Percentiles rank a stretch among this genome's conserved stretches.
Evolutionary conservation across 2,888 invertebrate genomes (phyloP).

Genomic region (Cantharis flavilabris): DNA sequence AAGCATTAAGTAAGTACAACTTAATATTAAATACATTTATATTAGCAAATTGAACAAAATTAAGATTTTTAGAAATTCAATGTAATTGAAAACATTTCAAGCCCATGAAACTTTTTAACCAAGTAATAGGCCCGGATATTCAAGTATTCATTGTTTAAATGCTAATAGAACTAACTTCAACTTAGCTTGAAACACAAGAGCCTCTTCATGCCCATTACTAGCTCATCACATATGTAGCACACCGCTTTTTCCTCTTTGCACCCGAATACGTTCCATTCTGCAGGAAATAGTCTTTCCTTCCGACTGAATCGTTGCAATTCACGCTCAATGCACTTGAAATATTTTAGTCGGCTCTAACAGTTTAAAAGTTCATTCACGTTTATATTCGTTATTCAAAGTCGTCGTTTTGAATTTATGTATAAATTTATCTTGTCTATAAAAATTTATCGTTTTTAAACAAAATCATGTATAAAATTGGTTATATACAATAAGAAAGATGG

Average conservation of each 20-base stretch:
- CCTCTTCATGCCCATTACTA: constrained; percentile 15
- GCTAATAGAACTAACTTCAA: not conserved
- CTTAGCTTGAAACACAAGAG: constrained; percentile 8
- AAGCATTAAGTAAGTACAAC: not conserved
- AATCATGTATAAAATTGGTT: not conserved
- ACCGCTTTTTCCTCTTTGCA: constrained; percentile 18
- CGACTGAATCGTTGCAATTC: constrained; percentile 29
- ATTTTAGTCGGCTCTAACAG: constrained; percentile 22
- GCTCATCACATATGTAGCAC: constrained; percentile 29
- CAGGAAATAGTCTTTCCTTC: constrained; percentile 31
- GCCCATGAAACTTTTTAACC: not conserved
- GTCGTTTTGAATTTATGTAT: constrained; percentile 2
- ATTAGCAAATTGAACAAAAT: not conserved
- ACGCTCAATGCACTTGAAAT: constrained; percentile 32
- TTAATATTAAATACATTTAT: not conserved
- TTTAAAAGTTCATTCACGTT: constrained; percentile 24
- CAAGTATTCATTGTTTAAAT: not conserved
- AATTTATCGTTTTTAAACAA: not conserved
- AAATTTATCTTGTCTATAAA: not conserved
- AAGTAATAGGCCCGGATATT: not conserved
- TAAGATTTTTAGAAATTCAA: not conserved
- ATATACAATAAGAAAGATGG: not conserved
- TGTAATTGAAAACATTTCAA: not conserved
- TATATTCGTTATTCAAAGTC: constrained; percentile 19
- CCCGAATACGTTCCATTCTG: constrained; percentile 27